Conservation (phyloP, 1,140 invertebrate species). For the Drosophila truncata region DNA sequence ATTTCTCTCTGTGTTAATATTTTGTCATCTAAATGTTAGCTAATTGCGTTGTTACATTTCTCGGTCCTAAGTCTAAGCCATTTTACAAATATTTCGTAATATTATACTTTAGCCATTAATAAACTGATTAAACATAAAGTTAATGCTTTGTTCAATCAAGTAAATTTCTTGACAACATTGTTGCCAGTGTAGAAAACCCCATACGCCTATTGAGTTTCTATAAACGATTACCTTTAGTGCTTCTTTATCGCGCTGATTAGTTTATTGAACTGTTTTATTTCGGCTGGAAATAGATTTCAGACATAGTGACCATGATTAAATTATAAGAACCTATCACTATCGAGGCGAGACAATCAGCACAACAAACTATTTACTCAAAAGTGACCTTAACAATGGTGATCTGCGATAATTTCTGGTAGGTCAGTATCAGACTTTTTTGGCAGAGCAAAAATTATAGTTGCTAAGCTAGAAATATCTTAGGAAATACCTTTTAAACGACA, state of each 20-base stretch:
- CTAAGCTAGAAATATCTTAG: not conserved
- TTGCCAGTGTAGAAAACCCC: slow-evolving; percentile 18
- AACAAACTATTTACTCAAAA: slow-evolving; percentile 18
- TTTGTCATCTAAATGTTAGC: not conserved
- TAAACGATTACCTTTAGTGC: slow-evolving; percentile 3
- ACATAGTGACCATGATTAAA: slow-evolving; percentile 12
- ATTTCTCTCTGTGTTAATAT: not conserved
- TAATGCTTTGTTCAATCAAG: not conserved
- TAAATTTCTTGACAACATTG: not conserved
- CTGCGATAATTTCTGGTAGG: slow-evolving; percentile 16
- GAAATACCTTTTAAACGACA: not conserved
- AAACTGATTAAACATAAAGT: not conserved
- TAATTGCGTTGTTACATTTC: slow-evolving; percentile 6
- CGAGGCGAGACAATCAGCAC: slow-evolving; percentile 2
- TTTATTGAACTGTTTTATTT: slow-evolving; percentile 37
- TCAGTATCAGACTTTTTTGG: slow-evolving; percentile 10
- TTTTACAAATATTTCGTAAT: not conserved
- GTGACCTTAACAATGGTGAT: slow-evolving; percentile 12
- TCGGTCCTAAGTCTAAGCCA: not conserved
- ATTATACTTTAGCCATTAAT: not conserved
- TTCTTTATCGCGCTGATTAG: slow-evolving; percentile 29
- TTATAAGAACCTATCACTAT: slow-evolving; percentile 15
- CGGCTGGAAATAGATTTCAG: slow-evolving; percentile 29
- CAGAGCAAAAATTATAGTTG: slow-evolving; percentile 1
- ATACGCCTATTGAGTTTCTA: not conserved